Conservation (phyloP, 2,888 invertebrate genomes). For the Leucophenga montana region DNA sequence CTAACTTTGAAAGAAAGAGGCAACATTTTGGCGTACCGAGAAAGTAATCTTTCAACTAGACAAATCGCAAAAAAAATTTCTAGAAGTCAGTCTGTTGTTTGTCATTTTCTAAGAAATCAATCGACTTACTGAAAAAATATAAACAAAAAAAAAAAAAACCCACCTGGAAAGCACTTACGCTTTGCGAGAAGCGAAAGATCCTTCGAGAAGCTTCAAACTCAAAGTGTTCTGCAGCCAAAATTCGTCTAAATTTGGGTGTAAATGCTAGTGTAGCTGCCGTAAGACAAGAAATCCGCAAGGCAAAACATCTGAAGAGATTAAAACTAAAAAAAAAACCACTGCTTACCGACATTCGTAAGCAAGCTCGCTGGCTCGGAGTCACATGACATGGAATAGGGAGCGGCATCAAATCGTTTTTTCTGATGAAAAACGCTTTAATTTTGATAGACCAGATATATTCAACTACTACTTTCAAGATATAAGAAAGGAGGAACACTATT, state of each 20-base stretch:
- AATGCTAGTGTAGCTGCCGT: not conserved
- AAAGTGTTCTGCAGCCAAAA: not conserved
- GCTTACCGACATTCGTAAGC: not conserved
- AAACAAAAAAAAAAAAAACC: not conserved
- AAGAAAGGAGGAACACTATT: slow-evolving; percentile 36
- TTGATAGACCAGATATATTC: slow-evolving; percentile 28
- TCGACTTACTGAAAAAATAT: slow-evolving; percentile 6
- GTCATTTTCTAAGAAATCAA: slow-evolving; percentile 28
- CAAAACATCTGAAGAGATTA: not conserved
- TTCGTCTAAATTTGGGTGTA: not conserved
- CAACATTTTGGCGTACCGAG: slow-evolving; percentile 27
- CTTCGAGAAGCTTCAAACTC: not conserved
- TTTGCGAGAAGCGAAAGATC: not conserved
- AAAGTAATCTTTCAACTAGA: slow-evolving; percentile 23
- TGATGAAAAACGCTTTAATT: slow-evolving; percentile 11
- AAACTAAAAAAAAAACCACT: not conserved
- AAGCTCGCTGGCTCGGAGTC: not conserved
- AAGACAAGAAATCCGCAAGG: not conserved
- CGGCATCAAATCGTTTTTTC: not conserved
- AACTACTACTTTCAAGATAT: slow-evolving; percentile 50
- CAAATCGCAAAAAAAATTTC: slow-evolving; percentile 24
- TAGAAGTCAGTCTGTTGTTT: slow-evolving; percentile 21
- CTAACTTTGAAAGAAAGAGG: slow-evolving; percentile 26
- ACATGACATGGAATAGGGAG: not conserved
- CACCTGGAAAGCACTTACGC: not conserved